Conservation (phyloP, 2,797 vertebrate species). For the Morus bassanus region DNA sequence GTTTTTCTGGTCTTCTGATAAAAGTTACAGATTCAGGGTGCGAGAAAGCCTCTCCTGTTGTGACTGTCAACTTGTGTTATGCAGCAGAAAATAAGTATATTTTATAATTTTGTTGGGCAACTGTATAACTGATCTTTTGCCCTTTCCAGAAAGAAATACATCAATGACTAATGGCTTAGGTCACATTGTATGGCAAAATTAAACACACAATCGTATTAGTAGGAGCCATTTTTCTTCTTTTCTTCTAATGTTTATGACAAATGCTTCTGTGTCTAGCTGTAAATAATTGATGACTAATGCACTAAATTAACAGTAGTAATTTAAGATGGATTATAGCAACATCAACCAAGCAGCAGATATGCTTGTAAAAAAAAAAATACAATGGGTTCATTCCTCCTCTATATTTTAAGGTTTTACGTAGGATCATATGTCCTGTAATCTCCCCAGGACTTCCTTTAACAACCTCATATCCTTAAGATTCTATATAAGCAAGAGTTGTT, state of each 20-base stretch:
- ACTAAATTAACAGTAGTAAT: conserved; percentile 46
- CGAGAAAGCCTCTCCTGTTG: neutral
- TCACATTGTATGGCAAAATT: conserved; percentile 1
- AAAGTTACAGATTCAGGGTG: neutral
- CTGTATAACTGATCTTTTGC: conserved; percentile 30
- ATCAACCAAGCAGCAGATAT: neutral
- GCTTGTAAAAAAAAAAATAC: neutral
- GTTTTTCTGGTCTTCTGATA: neutral
- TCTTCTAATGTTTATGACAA: neutral
- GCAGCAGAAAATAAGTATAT: neutral
- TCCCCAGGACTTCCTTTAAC: neutral
- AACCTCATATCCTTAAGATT: neutral
- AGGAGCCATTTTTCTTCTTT: neutral
- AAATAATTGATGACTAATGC: conserved; percentile 45
- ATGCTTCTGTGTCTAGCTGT: conserved; percentile 19
- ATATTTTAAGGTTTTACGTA: neutral
- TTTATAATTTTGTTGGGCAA: neutral
- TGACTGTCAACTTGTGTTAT: neutral
- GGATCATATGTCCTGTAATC: neutral
- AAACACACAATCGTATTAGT: neutral
- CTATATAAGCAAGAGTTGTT: conserved; percentile 70
- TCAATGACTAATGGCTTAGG: conserved; percentile 46
- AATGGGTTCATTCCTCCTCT: neutral
- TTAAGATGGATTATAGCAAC: conserved; percentile 1
- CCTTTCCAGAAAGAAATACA: conserved; percentile 49